Conservation (phyloP, 2,888 invertebrate species). For the Nymphalis polychloros region DNA sequence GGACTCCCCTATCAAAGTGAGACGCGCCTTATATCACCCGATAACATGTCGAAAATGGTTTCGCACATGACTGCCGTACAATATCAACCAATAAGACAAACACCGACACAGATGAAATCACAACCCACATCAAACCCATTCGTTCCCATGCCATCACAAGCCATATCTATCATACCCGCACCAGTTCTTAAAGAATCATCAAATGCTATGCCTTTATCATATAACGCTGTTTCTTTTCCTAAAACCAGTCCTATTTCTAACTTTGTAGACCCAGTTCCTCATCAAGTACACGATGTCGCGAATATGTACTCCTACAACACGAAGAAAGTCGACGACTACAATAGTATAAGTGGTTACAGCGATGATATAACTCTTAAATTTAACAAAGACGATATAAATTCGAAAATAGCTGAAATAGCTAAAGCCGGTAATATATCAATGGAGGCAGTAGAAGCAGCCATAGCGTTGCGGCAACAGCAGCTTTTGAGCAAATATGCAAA, state of each 20-base stretch:
- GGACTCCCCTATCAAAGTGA: slow-evolving; percentile 73
- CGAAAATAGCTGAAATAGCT: slow-evolving; percentile 79
- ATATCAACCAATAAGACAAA: slow-evolving; percentile 60
- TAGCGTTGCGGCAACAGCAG: slow-evolving; percentile 86
- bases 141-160: slow-evolving; percentile 69
- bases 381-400: slow-evolving; percentile 72
- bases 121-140: slow-evolving; percentile 79
- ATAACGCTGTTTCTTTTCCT: slow-evolving; percentile 57
- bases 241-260: slow-evolving; percentile 72
- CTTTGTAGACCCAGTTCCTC: slow-evolving; percentile 77
- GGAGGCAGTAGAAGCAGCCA: slow-evolving; percentile 89
- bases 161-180: slow-evolving; percentile 65
- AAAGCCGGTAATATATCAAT: slow-evolving; percentile 90
- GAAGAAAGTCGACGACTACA: slow-evolving; percentile 77
- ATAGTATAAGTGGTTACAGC: slow-evolving; percentile 72
- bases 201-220: slow-evolving; percentile 47
- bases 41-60: slow-evolving; percentile 73
- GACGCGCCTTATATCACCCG: slow-evolving; percentile 65
- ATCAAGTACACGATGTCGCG: slow-evolving; percentile 71
- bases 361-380: slow-evolving; percentile 70
- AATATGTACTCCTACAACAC: slow-evolving; percentile 58
- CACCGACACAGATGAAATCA: slow-evolving; percentile 67
- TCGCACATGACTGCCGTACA: slow-evolving; percentile 75
- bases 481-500: slow-evolving; percentile 82
- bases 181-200: slow-evolving; percentile 63